These are phyloP conservation scores for Antechinus flavipes DNA, from an alignment of 2,113 vertebrate species.

Conservation along the genomic window DNA sequence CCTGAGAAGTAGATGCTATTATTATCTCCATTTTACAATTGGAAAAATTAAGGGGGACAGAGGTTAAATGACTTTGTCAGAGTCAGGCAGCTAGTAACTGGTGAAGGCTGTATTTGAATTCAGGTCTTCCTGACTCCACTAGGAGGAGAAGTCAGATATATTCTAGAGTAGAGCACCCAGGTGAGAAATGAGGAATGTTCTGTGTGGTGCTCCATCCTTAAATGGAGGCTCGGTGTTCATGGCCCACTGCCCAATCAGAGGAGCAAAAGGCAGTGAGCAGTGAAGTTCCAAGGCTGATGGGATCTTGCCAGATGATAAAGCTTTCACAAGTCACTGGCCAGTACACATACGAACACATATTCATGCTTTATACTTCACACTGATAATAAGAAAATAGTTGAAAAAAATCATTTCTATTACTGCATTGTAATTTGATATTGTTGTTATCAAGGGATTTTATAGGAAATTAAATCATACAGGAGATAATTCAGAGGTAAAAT, in stretches of 20 bases:
- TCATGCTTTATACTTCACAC: neutral
- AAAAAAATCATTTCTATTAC: neutral
- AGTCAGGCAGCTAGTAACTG: neutral
- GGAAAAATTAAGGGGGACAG: neutral
- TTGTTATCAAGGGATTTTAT: neutral
- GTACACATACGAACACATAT: neutral
- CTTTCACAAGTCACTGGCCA: neutral
- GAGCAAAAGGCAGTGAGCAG: neutral
- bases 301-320: neutral
- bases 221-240: neutral
- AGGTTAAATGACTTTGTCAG: neutral
- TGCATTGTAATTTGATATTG: neutral
- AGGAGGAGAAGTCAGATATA: neutral
- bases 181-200: neutral
- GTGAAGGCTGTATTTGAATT: neutral
- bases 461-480: neutral
- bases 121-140: neutral
- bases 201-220: neutral
- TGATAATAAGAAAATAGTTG: neutral
- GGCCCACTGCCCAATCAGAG: neutral
- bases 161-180: neutral
- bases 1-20: neutral
- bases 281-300: neutral
- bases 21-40: neutral
- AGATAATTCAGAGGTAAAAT: neutral